Base-by-base conservation (phyloP, 2,113 vertebrate species). In the Peromyscus maniculatus region DNA sequence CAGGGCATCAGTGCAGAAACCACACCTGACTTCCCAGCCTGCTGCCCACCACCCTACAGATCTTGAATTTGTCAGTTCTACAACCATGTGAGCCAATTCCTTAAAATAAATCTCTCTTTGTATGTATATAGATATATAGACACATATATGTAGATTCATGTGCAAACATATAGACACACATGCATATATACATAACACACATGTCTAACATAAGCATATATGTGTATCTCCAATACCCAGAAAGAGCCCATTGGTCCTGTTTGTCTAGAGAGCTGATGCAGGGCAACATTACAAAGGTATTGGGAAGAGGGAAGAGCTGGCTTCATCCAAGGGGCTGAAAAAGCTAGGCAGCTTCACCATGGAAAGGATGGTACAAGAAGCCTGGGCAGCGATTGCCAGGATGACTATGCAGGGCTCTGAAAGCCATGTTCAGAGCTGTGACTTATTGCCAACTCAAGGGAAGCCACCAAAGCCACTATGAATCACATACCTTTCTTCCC, bases 331-430 rank as follows among this genome's bases (percentile, higher is more conserved):
- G 33, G 26, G 55, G 5, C 36, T 69, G 39, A 79, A 49, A 62
- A 66, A 52, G 36, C 22, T 0, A 0, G 1, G 3, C 31, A 72
- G 13, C 24, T 26, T 0, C 2, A 62, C 8, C 28, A 2, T 52
- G n/a, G 57, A 66, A 28, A 91, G 7, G 2, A 24, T 33, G n/a
- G 80, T 39, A 16, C 12, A 21, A 64, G 10, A 49, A 28, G 59
- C 5, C 12, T 16, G 49, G 36, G 43, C 22, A 74, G 69, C 31
- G 7, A 15, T 43, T 36, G 22, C 11, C 12, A 67, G 43, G 26
- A 10, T 0, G 5, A 72, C 3, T 7, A 1, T 24, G 36, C 16
- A 26, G 55, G 87, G 39, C 5, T 84, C 46, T 78, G 46, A 62
- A n/a, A 80, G 3, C 64, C 66, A 13, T 3, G 0, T 57, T 59